phyloP scores from a whole-genome alignment of 2,113 vertebrate genomes.

The Bubo scandiacus region DNA sequence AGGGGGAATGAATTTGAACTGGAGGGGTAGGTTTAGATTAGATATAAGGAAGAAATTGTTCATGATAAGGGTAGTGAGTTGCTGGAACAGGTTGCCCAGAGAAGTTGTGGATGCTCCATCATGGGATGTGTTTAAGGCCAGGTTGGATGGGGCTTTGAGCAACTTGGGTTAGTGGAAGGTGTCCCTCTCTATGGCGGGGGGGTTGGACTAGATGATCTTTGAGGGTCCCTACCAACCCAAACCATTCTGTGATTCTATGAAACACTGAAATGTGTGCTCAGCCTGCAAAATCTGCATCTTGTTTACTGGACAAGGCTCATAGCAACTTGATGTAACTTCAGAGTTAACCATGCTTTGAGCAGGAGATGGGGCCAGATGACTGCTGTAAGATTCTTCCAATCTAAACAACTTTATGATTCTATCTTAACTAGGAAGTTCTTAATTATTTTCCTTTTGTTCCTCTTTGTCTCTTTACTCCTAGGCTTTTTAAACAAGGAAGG shows the following conservation, averaged over 20 bases:
- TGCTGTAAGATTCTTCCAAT: background rate
- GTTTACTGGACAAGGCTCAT: background rate
- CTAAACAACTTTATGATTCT: background rate
- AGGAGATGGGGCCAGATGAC: background rate
- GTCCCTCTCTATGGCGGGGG: background rate
- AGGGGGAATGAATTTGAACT: background rate
- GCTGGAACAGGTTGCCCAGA: background rate
- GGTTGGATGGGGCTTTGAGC: background rate
- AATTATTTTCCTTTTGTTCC: background rate
- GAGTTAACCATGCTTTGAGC: background rate
- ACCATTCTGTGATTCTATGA: background rate
- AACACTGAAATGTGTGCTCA: background rate
- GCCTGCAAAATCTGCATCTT: background rate
- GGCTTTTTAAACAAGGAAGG: background rate
- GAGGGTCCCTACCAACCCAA: background rate
- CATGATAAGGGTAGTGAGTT: no score
- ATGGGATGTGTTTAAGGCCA: background rate
- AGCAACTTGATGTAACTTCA: background rate
- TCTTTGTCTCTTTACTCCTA: background rate
- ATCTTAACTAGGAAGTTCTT: background rate
- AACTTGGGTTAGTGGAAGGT: background rate
- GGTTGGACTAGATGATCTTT: background rate
- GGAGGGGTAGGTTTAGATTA: background rate
- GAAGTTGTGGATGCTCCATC: background rate
- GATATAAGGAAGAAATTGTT: no score